Evolutionary conservation across 2,113 vertebrate genomes (phyloP), one percentile per base, ranked within the genome.

Genomic region (Apaloderma vittatum): DNA sequence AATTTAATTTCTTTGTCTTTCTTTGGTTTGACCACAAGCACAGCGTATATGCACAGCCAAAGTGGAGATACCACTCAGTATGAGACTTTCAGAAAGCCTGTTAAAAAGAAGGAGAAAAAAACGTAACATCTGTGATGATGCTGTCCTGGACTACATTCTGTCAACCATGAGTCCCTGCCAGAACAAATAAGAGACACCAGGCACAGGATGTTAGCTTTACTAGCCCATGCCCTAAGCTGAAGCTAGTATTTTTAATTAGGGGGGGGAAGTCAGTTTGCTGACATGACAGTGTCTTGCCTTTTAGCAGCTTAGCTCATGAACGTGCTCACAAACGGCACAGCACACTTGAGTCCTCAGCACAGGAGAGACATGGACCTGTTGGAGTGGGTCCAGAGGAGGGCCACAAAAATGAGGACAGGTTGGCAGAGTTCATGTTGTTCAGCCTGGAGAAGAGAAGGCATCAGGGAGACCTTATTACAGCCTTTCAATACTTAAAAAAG

Each of bases 381-480:
- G 34, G 5, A 83, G 34, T 0, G 5, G 32, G 27, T 30, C 67
- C 27, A 75, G 88, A 79, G 51, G 15, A 83, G 9, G 9, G 26
- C 11, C 16, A n/a, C 10, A 15, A 37, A 76, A 52, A 66, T 16
- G 5, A 48, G 12, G n/a, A 80, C 32, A n/a, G 30, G 37, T 37
- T 59, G 26, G 54, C 13, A 46, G 54, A 34, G n/a, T 14, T 21
- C 13, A 48, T 15, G 13, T 52, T 68, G 13, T 13, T 48, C 55
- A 61, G 18, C 10, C 54, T 48, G 22, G 11, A 63, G 49, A 78
- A 58, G 16, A 36, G 48, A 59, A 83, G 23, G 16, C 10, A 65
- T 6, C 1, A 1, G 11, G 26, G 48, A 22, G 1, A 63, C 6
- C 7, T 15, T 48, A 73, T 2, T n/a, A 24, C 1, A 11, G 9